Base-by-base conservation (phyloP, 2,113 vertebrate species). In the Bucco capensis region DNA sequence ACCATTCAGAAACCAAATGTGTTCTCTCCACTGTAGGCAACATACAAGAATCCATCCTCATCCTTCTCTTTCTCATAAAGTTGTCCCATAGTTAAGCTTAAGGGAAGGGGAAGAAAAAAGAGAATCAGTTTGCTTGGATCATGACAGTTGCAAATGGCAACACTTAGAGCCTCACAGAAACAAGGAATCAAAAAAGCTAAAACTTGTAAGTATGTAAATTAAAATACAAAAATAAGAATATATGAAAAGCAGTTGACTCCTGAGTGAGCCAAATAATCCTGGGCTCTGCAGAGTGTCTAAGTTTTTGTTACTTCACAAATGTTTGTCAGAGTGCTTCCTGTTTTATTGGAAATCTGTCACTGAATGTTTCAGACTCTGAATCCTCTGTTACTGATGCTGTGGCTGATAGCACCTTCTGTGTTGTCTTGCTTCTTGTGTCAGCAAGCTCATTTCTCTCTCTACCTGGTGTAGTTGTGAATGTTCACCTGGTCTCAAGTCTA, bases 11-110 rank as follows among this genome's bases (percentile, higher is more conserved):
- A 97, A 95, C 99, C 99, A 72, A 99, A 99, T 14, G 99, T 99
- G 97, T 99, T 99, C 93, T 99, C 99, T 95, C 99, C 99, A 49
- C 99, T 99, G 98, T 99, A 99, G 91, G 99, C 99, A 97, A 99
- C 99, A 12, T 99, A 99, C 94, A 99, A 98, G 96, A 99, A 99
- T 91, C 99, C 99, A 53, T 99, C 99, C 95, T 99, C 99, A 57
- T 99, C 99, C 95, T 99, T 99, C 96, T 99, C 99, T 96, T 99
- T 99, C 96, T 99, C 98, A 25, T 99, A 99, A 93, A 99, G 98
- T 93, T 99, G 99, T 95, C 99, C 99, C 98, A 99, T 99, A 51
- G 98, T 99, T 97, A 99, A 97, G 97, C 99, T 99, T 97, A 70
- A 97, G 73, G 86, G 58, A 79, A 64, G 72, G 83, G 64, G 83